phyloP scores from a whole-genome alignment of 2,113 vertebrate species.

The Setophaga petechia region DNA sequence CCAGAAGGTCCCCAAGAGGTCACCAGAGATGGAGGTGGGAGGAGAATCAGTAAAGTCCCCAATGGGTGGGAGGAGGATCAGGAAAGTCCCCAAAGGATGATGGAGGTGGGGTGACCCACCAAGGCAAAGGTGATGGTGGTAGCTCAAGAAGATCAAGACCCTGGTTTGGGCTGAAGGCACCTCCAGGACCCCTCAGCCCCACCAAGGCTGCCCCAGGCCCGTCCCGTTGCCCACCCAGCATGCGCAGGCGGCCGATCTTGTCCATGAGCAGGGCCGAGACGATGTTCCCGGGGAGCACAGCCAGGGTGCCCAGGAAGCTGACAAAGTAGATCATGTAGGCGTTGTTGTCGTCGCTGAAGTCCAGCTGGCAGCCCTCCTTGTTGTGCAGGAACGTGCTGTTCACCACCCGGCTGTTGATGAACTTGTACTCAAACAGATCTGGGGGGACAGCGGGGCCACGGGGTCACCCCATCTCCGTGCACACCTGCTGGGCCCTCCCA shows the following conservation, averaged over 20 bases:
- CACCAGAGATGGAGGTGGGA: too few species aligned
- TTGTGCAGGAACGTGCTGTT: conserved; percentile 98
- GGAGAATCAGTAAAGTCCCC: too few species aligned
- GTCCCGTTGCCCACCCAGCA: conserved; percentile 81
- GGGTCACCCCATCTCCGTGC: neutral
- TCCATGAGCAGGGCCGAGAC: conserved; percentile 97
- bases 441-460: neutral
- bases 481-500: neutral
- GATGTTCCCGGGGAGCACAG: conserved; percentile 94
- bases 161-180: neutral
- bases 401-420: conserved; percentile 88
- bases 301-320: conserved; percentile 95
- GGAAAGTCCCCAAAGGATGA: too few species aligned
- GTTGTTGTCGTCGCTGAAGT: conserved; percentile 92
- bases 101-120: too few species aligned
- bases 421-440: conserved; percentile 94
- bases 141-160: accelerated
- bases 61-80: too few species aligned
- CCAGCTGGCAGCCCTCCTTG: conserved; percentile 95
- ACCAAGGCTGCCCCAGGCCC: accelerated
- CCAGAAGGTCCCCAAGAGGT: too few species aligned
- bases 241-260: conserved; percentile 94
- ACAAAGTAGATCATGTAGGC: conserved; percentile 99
- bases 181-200: neutral
- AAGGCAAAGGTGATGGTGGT: neutral